These are phyloP conservation scores for Drosophila nr. medialis DNA, from an alignment of 2,888 invertebrate genomes.

Conservation along the genomic window DNA sequence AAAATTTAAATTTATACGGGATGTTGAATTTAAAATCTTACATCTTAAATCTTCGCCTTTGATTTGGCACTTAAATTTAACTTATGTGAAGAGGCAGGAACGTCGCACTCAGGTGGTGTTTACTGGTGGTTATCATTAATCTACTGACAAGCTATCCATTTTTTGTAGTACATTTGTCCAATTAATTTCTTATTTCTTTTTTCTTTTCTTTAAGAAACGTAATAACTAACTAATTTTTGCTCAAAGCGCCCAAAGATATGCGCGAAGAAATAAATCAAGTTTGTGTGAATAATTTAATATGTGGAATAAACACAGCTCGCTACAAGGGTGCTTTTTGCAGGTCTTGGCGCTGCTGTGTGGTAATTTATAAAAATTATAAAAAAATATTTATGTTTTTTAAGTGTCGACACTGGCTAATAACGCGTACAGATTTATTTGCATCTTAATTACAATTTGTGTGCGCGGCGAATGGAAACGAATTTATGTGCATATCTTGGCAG, in stretches of 20 bases:
- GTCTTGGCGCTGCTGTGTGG: neutral
- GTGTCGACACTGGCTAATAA: slow-evolving; percentile 47
- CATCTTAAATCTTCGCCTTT: neutral
- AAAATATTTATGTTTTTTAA: slow-evolving; percentile 27
- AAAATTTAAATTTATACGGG: neutral
- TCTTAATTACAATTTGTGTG: slow-evolving; percentile 74
- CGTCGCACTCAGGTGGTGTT: neutral
- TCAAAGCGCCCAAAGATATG: neutral
- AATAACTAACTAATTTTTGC: neutral
- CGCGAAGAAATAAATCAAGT: neutral
- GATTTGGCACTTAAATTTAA: neutral
- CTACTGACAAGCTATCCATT: neutral
- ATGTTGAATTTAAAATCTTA: neutral
- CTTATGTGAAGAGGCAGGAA: neutral
- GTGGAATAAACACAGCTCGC: neutral
- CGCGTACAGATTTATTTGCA: slow-evolving; percentile 72
- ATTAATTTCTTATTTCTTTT: neutral
- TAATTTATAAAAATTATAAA: slow-evolving; percentile 67
- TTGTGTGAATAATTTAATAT: slow-evolving; percentile 10
- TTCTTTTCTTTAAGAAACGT: too few relatives aligned
- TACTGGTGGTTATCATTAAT: neutral
- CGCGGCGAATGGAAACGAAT: slow-evolving; percentile 31
- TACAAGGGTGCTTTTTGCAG: neutral
- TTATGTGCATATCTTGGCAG: slow-evolving; percentile 39
- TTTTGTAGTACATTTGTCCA: neutral